A percentile compares a stretch with the other conserved stretches of the same genome.
Evolutionary conservation across 2,797 vertebrate species (phyloP).

Genomic region (Selene dorsalis): DNA sequence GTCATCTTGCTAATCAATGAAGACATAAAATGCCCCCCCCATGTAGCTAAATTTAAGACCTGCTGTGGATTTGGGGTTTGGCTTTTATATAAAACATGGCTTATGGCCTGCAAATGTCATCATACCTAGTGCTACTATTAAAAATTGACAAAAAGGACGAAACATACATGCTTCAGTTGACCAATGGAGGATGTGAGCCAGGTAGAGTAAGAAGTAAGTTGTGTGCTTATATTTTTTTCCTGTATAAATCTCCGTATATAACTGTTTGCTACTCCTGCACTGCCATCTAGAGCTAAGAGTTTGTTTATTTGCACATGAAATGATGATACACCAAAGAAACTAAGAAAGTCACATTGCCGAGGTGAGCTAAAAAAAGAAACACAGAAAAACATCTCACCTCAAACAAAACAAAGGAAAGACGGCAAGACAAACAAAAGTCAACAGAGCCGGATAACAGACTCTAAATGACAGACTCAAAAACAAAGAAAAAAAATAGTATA

Average conservation of each 20-base stretch:
- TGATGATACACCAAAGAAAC: conserved; percentile 30
- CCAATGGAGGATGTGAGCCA: not conserved
- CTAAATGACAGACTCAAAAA: conserved; percentile 52
- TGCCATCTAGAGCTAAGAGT: conserved; percentile 49
- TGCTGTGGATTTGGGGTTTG: not conserved
- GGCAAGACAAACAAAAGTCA: conserved; percentile 47
- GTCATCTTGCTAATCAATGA: not conserved
- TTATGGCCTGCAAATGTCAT: not conserved
- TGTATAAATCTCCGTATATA: conserved; percentile 11
- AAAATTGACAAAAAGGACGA: not conserved
- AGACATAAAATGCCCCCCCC: not conserved
- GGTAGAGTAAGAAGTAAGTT: not conserved
- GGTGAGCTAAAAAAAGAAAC: conserved; percentile 43
- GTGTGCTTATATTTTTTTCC: conserved; percentile 1
- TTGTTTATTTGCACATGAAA: conserved; percentile 56
- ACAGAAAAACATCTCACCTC: conserved; percentile 21
- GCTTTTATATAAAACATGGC: not conserved
- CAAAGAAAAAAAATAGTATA: conserved; percentile 34
- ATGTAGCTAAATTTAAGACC: not conserved
- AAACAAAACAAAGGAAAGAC: conserved; percentile 24
- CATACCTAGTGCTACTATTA: not conserved
- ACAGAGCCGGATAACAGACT: conserved; percentile 34
- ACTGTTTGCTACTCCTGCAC: conserved; percentile 28
- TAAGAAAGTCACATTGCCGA: conserved; percentile 47
- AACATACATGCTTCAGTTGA: not conserved